Base-by-base conservation (phyloP, 2,888 invertebrate genomes). In the Mongoloraphidia duomilia region DNA sequence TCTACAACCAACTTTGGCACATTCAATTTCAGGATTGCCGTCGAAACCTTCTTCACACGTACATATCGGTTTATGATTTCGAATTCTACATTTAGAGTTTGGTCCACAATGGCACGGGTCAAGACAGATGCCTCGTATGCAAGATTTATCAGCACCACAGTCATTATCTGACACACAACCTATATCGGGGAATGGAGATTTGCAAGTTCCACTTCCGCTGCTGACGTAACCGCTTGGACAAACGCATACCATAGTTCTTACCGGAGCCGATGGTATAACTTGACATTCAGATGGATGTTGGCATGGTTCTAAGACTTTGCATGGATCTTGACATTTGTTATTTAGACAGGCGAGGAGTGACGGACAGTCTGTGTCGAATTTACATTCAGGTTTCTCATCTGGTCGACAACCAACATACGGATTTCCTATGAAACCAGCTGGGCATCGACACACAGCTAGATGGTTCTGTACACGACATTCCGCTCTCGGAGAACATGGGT, bases 191-290 rank as follows among this genome's bases (percentile, higher is more conserved):
- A 76, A 76, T n/a, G 80, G 80, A 2, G 87, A 80, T 51, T 81
- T 79, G 61, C 90, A 89, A 39, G 83, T 77, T 44, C 88, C 88
- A 55, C 80, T 81, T 49, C 89, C 90, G 55, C 82, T 84, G 66
- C 85, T 88, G 4, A 89, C 79, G 59, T 88, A 91, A 13, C 92
- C 92, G 46, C 86, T 84, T 33, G 91, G 88, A 59, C 93, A 93
- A 3, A 88, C 79, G 63, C 92, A 93, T 37, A 89, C 77, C 85
- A 92, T 88, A 1, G 91, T 90, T 53, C 91, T 76, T 8, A 91
- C 84, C 0, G 92, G 90, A 33, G 83, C 66, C 5, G 90, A 86
- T 1, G 84, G 79, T 26, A 87, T 77, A 0, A 90, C 89, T 65
- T 82, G 79, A 61, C 92, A 92, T 54, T 77, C 77, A 0, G 91